Conservation (phyloP, 2,888 invertebrate species). For the Xiphydria camelus region DNA sequence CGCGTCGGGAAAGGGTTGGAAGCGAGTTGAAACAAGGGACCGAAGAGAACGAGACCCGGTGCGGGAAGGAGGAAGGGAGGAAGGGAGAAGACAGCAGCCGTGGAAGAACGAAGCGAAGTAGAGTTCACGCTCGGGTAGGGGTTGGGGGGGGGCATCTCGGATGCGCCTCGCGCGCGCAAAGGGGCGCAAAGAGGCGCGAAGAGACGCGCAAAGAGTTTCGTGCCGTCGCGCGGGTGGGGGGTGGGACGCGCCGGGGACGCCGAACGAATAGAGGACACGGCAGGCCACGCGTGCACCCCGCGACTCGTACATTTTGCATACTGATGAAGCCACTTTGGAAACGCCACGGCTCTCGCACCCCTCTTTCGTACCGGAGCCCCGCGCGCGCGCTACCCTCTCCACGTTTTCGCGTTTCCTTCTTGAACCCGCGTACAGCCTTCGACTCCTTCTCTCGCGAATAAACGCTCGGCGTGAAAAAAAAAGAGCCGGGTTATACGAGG, state of each 20-base stretch:
- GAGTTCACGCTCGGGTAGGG: background rate
- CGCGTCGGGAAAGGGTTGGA: background rate
- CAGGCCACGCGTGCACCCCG: slow-evolving; percentile 35
- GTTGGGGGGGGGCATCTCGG: slow-evolving; percentile 6
- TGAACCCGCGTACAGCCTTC: no score
- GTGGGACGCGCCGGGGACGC: slow-evolving; percentile 8
- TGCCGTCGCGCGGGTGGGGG: slow-evolving; percentile 5
- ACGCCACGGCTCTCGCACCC: no score
- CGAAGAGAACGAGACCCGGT: no score
- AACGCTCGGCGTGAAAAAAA: no score
- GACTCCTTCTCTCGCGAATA: no score
- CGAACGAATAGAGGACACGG: slow-evolving; percentile 34
- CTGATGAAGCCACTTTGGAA: no score
- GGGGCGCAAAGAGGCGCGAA: slow-evolving; percentile 8
- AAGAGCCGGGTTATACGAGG: no score
- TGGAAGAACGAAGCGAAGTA: background rate
- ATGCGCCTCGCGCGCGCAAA: slow-evolving; percentile 17
- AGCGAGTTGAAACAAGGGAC: no score
- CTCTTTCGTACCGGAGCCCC: no score
- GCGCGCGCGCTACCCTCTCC: no score
- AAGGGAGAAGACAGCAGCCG: slow-evolving; percentile 16
- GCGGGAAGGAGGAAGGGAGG: slow-evolving; percentile 27
- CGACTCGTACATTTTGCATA: slow-evolving; percentile 47
- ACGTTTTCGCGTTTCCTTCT: no score
- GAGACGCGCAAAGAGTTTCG: background rate